phyloP scores from a whole-genome alignment of 2,888 invertebrate species.

The Cabera pusaria region DNA sequence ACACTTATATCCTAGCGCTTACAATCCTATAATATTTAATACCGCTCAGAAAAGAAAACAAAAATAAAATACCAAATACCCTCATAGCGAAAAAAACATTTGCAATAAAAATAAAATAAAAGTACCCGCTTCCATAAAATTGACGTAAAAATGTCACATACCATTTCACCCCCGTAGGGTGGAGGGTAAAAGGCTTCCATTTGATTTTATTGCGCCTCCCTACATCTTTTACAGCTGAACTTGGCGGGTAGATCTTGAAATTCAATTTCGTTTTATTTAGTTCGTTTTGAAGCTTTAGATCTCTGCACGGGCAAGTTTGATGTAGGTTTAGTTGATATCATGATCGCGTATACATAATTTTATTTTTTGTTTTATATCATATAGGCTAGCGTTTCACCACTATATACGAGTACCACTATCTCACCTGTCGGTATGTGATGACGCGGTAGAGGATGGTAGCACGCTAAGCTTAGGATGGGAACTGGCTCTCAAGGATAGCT shows the following conservation, averaged over 20 bases:
- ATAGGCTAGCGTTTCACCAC: too few relatives aligned
- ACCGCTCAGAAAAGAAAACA: constrained; percentile 2
- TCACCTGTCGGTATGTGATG: too few relatives aligned
- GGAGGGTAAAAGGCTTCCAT: constrained; percentile 30
- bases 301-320: too few relatives aligned
- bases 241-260: constrained; percentile 17
- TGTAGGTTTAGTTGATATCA: too few relatives aligned
- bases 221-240: constrained; percentile 26
- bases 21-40: not conserved
- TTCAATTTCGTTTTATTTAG: constrained; percentile 24
- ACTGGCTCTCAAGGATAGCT: too few relatives aligned
- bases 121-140: constrained; percentile 29
- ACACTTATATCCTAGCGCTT: too few relatives aligned
- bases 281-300: not conserved
- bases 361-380: too few relatives aligned
- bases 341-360: too few relatives aligned
- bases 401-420: too few relatives aligned
- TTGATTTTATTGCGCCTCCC: constrained; percentile 35
- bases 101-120: constrained; percentile 30
- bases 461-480: too few relatives aligned
- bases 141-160: constrained; percentile 34
- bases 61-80: constrained; percentile 9
- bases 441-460: too few relatives aligned
- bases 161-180: constrained; percentile 18
- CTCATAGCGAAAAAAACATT: not conserved